Evolutionary conservation across 2,113 vertebrate species (phyloP).

Genomic region (Mustela nigripes): DNA sequence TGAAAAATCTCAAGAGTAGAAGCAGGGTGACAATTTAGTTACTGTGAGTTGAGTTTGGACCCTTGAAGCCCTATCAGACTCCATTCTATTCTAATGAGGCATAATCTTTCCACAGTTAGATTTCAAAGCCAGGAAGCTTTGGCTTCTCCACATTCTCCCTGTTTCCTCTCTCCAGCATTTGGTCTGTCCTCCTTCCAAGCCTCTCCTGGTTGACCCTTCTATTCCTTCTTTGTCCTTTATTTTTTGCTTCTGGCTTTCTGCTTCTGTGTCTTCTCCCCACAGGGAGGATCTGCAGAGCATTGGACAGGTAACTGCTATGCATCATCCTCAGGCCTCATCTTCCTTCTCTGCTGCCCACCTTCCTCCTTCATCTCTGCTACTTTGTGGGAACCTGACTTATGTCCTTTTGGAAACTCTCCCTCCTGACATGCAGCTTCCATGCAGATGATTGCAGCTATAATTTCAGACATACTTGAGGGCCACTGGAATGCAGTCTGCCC

Average conservation of each 20-base stretch:
- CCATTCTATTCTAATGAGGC: neutral
- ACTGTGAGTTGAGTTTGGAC: too few relatives aligned
- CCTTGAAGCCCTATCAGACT: neutral
- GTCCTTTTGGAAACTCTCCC: neutral
- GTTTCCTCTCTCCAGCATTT: neutral
- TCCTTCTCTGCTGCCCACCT: neutral
- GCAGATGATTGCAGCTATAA: neutral
- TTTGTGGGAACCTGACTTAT: neutral
- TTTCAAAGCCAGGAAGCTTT: neutral
- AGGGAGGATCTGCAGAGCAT: neutral
- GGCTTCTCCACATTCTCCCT: neutral
- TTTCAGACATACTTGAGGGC: neutral
- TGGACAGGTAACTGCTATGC: neutral
- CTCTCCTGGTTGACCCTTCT: neutral
- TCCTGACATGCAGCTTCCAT: too few relatives aligned
- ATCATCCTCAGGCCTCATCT: neutral
- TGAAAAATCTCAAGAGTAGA: neutral
- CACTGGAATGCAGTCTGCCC: neutral
- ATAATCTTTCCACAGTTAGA: neutral
- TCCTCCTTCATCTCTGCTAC: neutral
- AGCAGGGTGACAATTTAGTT: neutral
- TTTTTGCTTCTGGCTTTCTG: neutral
- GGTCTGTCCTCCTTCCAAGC: accelerated
- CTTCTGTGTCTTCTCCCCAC: neutral
- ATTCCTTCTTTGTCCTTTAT: neutral